Evolutionary conservation across 2,797 vertebrate genomes (phyloP).

Genomic region (Telmatherina bonti): DNA sequence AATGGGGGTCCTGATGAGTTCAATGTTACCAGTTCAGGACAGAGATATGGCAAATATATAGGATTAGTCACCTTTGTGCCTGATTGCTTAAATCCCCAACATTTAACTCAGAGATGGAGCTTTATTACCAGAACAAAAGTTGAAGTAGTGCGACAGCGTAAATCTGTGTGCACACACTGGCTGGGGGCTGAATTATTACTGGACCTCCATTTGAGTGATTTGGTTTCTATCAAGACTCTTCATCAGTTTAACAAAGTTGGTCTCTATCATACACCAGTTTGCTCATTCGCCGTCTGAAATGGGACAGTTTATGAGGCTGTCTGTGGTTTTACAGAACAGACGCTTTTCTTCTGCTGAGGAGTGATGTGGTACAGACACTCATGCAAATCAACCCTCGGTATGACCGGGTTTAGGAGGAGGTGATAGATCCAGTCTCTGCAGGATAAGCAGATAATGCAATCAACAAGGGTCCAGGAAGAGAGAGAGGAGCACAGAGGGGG

Average conservation of each 20-base stretch:
- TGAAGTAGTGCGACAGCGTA: constrained; percentile 30
- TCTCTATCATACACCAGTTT: constrained; percentile 24
- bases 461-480: constrained; percentile 11
- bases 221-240: constrained; percentile 33
- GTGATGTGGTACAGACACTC: constrained; percentile 1
- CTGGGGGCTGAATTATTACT: constrained; percentile 22
- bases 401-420: constrained; percentile 20
- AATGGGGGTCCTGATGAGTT: constrained; percentile 28
- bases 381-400: background rate
- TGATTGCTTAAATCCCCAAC: constrained; percentile 35
- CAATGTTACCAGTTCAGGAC: constrained; percentile 28
- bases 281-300: constrained; percentile 48
- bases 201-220: constrained; percentile 47
- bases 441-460: constrained; percentile 26
- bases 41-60: constrained; percentile 32
- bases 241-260: constrained; percentile 25
- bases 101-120: constrained; percentile 43
- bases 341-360: constrained; percentile 4
- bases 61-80: constrained; percentile 48
- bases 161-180: constrained; percentile 34
- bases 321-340: constrained; percentile 19
- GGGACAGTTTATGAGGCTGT: constrained; percentile 11
- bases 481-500: constrained; percentile 3
- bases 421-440: constrained; percentile 36
- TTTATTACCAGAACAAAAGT: constrained; percentile 21